Evolutionary conservation across 2,113 vertebrate genomes (phyloP).

Genomic region (Meles meles): DNA sequence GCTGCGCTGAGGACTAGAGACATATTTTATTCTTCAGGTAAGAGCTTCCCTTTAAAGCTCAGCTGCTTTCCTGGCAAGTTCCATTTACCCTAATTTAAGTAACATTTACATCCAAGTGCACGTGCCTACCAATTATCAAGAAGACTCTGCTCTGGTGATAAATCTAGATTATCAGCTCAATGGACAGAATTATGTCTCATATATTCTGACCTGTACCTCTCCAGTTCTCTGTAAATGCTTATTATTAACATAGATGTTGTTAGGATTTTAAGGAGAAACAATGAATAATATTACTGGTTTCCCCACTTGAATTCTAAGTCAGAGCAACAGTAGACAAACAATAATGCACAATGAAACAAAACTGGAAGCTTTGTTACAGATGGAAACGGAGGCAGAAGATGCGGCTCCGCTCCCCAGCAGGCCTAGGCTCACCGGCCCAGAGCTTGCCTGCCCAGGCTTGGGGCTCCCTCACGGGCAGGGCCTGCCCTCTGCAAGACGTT

Average conservation of each 20-base stretch:
- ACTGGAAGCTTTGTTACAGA: not conserved
- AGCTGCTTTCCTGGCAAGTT: not conserved
- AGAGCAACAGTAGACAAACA: not conserved
- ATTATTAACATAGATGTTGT: not conserved
- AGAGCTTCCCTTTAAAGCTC: not conserved
- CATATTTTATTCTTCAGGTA: not conserved
- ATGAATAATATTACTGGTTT: not conserved
- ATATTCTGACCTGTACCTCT: not conserved
- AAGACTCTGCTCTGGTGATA: not conserved
- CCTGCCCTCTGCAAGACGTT: no score
- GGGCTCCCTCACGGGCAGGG: accelerated
- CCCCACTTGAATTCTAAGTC: not conserved
- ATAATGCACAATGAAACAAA: not conserved
- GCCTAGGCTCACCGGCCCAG: not conserved
- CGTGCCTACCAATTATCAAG: not conserved
- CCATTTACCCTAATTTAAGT: not conserved
- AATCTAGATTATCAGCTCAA: not conserved
- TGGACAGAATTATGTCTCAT: not conserved
- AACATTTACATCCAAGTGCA: not conserved
- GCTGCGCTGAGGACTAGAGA: not conserved
- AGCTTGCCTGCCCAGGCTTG: accelerated
- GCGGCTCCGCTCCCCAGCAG: not conserved
- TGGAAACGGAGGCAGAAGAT: not conserved
- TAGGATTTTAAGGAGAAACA: not conserved
- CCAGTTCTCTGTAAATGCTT: not conserved